A percentile compares a stretch with the other conserved stretches of the same genome.
phyloP scores from a whole-genome alignment of 2,888 invertebrate genomes.

The Megamerina dolium region DNA sequence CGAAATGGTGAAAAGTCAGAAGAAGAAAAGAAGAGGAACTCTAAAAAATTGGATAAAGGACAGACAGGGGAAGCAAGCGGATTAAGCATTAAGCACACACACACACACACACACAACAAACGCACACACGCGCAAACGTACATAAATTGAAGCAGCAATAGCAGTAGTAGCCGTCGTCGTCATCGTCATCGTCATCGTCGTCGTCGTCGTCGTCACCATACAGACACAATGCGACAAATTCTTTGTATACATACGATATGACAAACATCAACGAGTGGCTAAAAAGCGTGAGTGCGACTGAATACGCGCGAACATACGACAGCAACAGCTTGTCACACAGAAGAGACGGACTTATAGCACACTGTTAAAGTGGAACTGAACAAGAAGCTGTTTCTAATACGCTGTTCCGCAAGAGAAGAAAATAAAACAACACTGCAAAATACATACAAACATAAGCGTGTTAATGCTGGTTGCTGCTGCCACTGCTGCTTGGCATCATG shows the following conservation, averaged over 20 bases:
- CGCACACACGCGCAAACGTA: too few species aligned
- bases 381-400: constrained; percentile 3
- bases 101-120: not conserved
- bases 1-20: too few species aligned
- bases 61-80: too few species aligned
- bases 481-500: not conserved
- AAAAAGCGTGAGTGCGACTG: too few species aligned
- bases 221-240: not conserved
- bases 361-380: constrained; percentile 4
- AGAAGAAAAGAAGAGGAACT: too few species aligned
- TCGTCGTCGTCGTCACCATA: not conserved
- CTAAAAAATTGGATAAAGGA: too few species aligned
- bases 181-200: too few species aligned
- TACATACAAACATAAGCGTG: not conserved
- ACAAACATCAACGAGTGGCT: constrained; percentile 1
- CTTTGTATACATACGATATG: too few species aligned
- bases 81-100: not conserved
- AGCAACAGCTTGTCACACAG: constrained; percentile 10
- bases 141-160: too few species aligned
- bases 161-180: too few species aligned
- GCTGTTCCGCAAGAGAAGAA: constrained; percentile 1
- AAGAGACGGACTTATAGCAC: not conserved
- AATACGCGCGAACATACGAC: too few species aligned
- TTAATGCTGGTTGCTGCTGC: not conserved
- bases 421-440: constrained; percentile 1